Evolutionary conservation across 2,888 invertebrate genomes (phyloP), one percentile per base, ranked within the genome.

Genomic region (Seladonia tumulorum): DNA sequence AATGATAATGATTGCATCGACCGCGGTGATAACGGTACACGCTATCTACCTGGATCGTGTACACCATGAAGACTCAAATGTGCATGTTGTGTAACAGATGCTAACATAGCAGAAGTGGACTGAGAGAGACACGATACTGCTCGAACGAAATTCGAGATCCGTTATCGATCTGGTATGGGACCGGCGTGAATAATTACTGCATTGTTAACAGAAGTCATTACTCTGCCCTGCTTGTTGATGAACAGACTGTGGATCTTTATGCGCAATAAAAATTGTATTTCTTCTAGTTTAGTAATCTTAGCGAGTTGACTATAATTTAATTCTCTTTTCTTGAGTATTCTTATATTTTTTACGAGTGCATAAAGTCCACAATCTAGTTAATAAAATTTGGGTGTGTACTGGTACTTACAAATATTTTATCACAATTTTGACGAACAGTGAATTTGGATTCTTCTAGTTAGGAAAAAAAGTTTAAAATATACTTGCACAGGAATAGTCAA

Each of bases 1-100:
- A 39, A 73, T 29, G 39, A 53, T 76, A 14, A 79, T 73, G 39
- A 57, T 76, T 76, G 39, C 18, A 53, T 76, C 25, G 68, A 39
- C 57, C 79, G 49, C 57, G 49, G 39, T 66, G 81, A 47, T 84
- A 86, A 86, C 85, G 86, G 85, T 85, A 85, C 45, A 73, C 25
- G 70, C 22, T 60, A 66, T 42, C 35, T 45, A 66, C 63, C 57
- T 75, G 78, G 66, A 76, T 60, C 72, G 8, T 14, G 57, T 80
- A 35, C 57, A 39, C 60, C 45, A 8, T 42, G 60, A 72, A 83
- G 16, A 75, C 77, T 76, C 16, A 63, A 78, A 83, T 70, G 66
- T 45, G 18, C 16, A 35, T 29, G 16, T 66, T 60, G 74, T 80
- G 60, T 76, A 78, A 83, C 80, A 80, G 80, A 63, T 53, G 49